Conservation (phyloP, 2,113 vertebrate species). For the Malurus cyaneus region DNA sequence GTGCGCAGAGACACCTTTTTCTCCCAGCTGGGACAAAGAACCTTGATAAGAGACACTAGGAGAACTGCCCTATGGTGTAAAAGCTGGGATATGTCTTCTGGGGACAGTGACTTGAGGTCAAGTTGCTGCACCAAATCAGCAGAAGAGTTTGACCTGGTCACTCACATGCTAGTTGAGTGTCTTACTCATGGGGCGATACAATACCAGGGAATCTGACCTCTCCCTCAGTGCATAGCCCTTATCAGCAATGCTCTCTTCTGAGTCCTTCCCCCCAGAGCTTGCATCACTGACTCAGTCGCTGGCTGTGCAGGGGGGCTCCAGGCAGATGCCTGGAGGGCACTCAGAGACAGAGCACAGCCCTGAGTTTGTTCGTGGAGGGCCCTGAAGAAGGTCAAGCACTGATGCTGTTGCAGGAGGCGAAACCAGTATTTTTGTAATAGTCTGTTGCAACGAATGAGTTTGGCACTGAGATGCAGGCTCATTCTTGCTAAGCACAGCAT, state of each 20-base stretch:
- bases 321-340: background rate
- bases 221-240: background rate
- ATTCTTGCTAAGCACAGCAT: background rate
- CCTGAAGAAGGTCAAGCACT: background rate
- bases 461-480: background rate
- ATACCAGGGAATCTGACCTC: background rate
- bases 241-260: background rate
- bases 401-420: background rate
- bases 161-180: background rate
- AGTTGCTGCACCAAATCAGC: background rate
- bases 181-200: background rate
- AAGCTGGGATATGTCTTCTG: background rate
- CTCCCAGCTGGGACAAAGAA: background rate
- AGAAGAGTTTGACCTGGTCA: background rate
- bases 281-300: accelerated
- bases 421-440: background rate
- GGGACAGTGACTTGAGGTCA: background rate
- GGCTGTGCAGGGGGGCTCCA: background rate
- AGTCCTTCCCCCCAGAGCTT: background rate
- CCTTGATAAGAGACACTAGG: background rate
- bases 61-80: background rate
- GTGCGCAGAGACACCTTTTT: accelerated
- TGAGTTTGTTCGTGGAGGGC: accelerated
- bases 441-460: background rate
- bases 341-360: accelerated